phyloP scores from a whole-genome alignment of 1,140 invertebrate genomes.

The Ceratoteleas bidentatus region DNA sequence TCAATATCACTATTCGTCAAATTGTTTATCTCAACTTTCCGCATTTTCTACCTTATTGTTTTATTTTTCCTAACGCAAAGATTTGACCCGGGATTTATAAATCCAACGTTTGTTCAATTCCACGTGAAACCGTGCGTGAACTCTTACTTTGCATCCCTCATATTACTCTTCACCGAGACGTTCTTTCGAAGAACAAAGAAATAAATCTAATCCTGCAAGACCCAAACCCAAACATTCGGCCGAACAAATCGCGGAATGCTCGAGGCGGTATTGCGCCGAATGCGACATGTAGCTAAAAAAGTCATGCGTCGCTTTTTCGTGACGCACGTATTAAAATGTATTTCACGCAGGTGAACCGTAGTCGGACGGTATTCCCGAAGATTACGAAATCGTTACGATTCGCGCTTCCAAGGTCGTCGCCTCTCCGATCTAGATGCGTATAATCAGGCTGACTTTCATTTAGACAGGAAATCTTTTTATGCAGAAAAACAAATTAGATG shows the following conservation, averaged over 20 bases:
- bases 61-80: too few species aligned
- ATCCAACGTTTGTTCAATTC: too few species aligned
- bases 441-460: slow-evolving; percentile 62
- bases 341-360: slow-evolving; percentile 43
- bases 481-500: slow-evolving; percentile 8
- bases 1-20: too few species aligned
- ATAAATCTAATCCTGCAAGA: too few species aligned
- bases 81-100: too few species aligned
- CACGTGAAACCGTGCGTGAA: too few species aligned
- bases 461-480: slow-evolving; percentile 37
- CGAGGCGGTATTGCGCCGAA: neutral
- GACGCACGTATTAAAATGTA: slow-evolving; percentile 38
- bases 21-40: too few species aligned
- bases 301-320: slow-evolving; percentile 35
- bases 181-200: too few species aligned
- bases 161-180: too few species aligned
- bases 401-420: slow-evolving; percentile 49
- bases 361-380: slow-evolving; percentile 51
- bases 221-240: too few species aligned
- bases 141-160: too few species aligned
- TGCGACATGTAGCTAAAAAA: slow-evolving; percentile 33
- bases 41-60: too few species aligned
- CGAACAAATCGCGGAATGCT: neutral
- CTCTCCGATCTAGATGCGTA: slow-evolving; percentile 45
- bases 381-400: slow-evolving; percentile 63